phyloP scores from a whole-genome alignment of 2,113 vertebrate species.

The Ailurus styani region DNA sequence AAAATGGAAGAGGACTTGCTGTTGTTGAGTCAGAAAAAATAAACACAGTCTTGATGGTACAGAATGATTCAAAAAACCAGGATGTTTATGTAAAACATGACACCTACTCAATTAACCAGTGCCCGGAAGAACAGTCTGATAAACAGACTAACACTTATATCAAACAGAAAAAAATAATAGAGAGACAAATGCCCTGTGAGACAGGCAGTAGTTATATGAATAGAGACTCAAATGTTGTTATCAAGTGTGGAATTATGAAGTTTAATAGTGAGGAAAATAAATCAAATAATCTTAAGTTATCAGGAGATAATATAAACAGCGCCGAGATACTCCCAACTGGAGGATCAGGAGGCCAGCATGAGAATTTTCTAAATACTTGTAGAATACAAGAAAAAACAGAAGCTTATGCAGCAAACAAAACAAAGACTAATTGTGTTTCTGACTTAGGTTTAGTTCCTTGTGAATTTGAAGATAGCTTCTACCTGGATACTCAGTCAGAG shows the following conservation, averaged over 20 bases:
- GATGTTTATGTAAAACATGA: conserved; percentile 30
- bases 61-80: conserved; percentile 35
- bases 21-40: neutral
- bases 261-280: conserved; percentile 54
- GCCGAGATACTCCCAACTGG: conserved; percentile 32
- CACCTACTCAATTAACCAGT: neutral
- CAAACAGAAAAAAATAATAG: conserved; percentile 36
- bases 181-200: neutral
- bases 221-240: neutral
- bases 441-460: conserved; percentile 75
- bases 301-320: conserved; percentile 27
- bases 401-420: conserved; percentile 33
- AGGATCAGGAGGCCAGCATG: conserved; percentile 46
- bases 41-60: neutral
- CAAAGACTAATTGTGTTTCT: conserved; percentile 77
- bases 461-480: conserved; percentile 93
- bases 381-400: conserved; percentile 45
- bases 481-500: conserved; percentile 93
- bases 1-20: neutral
- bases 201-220: neutral
- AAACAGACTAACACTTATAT: neutral
- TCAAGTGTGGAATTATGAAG: neutral
- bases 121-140: neutral
- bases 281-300: conserved; percentile 37
- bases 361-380: conserved; percentile 52